Conservation (phyloP, 2,113 vertebrate genomes). For the Bostrychus sinensis region DNA sequence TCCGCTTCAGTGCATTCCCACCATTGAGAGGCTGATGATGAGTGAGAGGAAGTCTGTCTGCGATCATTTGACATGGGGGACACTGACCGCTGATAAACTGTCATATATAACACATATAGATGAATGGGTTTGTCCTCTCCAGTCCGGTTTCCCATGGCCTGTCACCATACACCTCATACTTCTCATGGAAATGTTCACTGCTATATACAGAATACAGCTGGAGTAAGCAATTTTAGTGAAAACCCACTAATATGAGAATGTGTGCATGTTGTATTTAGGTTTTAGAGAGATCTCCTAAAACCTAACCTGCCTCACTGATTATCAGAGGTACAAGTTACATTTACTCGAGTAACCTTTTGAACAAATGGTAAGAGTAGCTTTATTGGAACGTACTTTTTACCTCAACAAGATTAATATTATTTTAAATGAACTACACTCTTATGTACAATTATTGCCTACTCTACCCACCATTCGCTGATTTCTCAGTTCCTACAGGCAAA, state of each 20-base stretch:
- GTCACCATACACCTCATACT: conserved; percentile 4
- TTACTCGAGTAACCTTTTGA: too few relatives aligned
- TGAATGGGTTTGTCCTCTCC: conserved; percentile 18
- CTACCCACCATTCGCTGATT: too few relatives aligned
- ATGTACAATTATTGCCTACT: too few relatives aligned
- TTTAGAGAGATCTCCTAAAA: too few relatives aligned
- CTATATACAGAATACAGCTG: conserved; percentile 2
- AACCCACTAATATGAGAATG: neutral
- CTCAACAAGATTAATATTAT: too few relatives aligned
- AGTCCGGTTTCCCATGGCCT: conserved; percentile 27
- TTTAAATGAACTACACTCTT: too few relatives aligned
- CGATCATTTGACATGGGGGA: conserved; percentile 22
- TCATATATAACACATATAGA: conserved; percentile 8
- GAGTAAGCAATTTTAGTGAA: neutral
- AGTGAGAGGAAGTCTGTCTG: conserved; percentile 39
- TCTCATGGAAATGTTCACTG: conserved; percentile 16
- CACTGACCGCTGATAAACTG: conserved; percentile 6
- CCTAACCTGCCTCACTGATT: too few relatives aligned
- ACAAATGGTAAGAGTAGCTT: too few relatives aligned
- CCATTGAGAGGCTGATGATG: conserved; percentile 19
- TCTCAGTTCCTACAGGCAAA: too few relatives aligned
- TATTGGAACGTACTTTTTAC: too few relatives aligned
- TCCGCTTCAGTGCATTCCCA: conserved; percentile 6
- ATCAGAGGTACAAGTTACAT: too few relatives aligned
- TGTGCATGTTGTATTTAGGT: too few relatives aligned